A percentile compares a stretch with the other conserved stretches of the same genome.
These are phyloP conservation scores for Perca schrenkii DNA, from an alignment of 2,113 vertebrate genomes.

Conservation along the genomic window DNA sequence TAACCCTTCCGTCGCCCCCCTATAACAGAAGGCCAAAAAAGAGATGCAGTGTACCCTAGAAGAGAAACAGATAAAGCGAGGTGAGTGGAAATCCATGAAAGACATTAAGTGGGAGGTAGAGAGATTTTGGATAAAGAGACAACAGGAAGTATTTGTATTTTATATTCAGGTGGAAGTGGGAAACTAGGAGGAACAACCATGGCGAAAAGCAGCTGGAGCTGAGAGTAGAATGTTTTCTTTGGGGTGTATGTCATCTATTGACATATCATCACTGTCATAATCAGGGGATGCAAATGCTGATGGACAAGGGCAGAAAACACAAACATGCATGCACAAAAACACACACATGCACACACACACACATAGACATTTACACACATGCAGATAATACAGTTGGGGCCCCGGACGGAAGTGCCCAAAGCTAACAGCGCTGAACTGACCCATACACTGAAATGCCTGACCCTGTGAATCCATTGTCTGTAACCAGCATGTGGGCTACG, in stretches of 20 bases:
- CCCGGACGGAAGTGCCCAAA: constrained; percentile 75
- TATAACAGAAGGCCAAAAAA: constrained; percentile 42
- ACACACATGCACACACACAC: constrained; percentile 1
- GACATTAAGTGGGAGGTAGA: not conserved
- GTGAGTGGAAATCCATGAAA: constrained; percentile 12
- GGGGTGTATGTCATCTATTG: constrained; percentile 63
- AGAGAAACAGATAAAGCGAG: constrained; percentile 21
- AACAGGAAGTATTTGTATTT: not conserved
- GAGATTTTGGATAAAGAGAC: not conserved
- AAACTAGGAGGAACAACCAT: not conserved
- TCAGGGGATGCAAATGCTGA: constrained; percentile 49
- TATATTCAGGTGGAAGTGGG: not conserved
- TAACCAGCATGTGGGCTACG: constrained; percentile 34
- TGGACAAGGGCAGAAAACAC: constrained; percentile 57
- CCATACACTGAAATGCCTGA: constrained; percentile 78
- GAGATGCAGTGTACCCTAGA: not conserved
- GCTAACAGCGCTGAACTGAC: constrained; percentile 73
- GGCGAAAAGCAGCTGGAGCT: constrained; percentile 22
- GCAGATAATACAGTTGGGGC: constrained; percentile 76
- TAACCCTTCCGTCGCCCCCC: constrained; percentile 62
- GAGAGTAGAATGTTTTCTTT: constrained; percentile 32
- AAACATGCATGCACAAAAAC: constrained; percentile 51
- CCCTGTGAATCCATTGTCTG: constrained; percentile 80
- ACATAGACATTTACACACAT: constrained; percentile 39
- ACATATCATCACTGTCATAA: constrained; percentile 66